These are phyloP conservation scores for Microplitis demolitor DNA, from an alignment of 1,140 invertebrate species.

Conservation along the genomic window DNA sequence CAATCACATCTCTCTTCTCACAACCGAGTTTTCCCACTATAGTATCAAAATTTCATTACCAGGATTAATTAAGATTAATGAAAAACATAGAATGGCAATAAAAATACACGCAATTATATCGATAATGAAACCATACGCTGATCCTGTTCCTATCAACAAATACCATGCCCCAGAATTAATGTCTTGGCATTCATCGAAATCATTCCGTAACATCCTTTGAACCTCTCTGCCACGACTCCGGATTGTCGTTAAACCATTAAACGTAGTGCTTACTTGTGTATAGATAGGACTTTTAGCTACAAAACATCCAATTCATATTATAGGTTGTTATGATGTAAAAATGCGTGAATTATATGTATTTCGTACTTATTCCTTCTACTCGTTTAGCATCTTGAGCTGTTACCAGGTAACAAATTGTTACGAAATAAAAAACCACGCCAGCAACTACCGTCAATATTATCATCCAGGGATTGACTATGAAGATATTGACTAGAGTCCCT, in stretches of 20 bases:
- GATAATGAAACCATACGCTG: constrained; percentile 61
- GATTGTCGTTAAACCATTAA: constrained; percentile 82
- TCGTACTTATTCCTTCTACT: constrained; percentile 62
- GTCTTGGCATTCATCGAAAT: constrained; percentile 73
- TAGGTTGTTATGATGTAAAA: no score
- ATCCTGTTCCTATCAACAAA: constrained; percentile 63
- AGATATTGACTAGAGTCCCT: constrained; percentile 63
- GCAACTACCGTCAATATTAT: constrained; percentile 64
- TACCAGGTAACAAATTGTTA: constrained; percentile 66
- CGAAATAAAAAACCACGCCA: constrained; percentile 59
- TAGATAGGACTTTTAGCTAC: constrained; percentile 79
- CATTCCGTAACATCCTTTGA: constrained; percentile 70
- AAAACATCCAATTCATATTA: constrained; percentile 29
- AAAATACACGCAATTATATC: constrained; percentile 46
- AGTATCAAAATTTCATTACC: constrained; percentile 34
- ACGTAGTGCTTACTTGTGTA: constrained; percentile 77
- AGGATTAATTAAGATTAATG: constrained; percentile 53
- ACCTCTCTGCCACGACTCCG: constrained; percentile 69
- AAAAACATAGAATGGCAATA: constrained; percentile 44
- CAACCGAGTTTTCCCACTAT: no score
- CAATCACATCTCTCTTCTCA: background rate
- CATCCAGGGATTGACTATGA: constrained; percentile 66
- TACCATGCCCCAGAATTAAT: constrained; percentile 70
- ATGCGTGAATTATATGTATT: background rate
- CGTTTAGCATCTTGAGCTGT: constrained; percentile 68